A percentile compares a stretch with the other conserved stretches of the same genome.
Evolutionary conservation across 2,113 vertebrate species (phyloP).

Genomic region (Hyperopisus bebe): DNA sequence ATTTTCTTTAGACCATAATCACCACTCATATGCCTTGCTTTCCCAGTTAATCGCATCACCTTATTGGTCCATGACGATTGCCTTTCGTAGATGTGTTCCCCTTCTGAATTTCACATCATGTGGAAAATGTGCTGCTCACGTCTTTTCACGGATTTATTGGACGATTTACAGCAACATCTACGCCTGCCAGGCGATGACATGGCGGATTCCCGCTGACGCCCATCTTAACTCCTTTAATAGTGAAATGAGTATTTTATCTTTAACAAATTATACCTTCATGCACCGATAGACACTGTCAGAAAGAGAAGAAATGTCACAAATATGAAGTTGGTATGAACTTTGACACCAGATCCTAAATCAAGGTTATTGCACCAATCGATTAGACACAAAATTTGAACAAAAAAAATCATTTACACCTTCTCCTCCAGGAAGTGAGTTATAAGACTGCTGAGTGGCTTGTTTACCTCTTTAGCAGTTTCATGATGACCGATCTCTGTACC

Average conservation of each 20-base stretch:
- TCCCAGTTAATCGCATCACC: not conserved
- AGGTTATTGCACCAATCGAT: not conserved
- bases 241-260: not conserved
- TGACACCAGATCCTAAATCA: not conserved
- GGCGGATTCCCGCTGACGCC: not conserved
- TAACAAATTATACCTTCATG: not conserved
- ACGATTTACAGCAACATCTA: not conserved
- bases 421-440: constrained; percentile 17
- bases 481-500: constrained; percentile 33
- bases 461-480: constrained; percentile 24
- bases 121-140: not conserved
- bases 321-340: not conserved
- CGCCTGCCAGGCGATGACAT: not conserved
- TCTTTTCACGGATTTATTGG: too few relatives aligned
- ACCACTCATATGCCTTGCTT: not conserved
- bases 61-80: not conserved
- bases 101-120: constrained; percentile 3
- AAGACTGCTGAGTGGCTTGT: constrained; percentile 38
- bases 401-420: not conserved
- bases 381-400: not conserved
- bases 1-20: not conserved
- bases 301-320: not conserved
- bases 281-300: not conserved
- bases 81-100: not conserved
- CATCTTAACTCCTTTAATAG: not conserved